A percentile compares a stretch with the other conserved stretches of the same genome.
Conservation (phyloP, 2,797 vertebrate species). For the Phrynocephalus vlangalii region DNA sequence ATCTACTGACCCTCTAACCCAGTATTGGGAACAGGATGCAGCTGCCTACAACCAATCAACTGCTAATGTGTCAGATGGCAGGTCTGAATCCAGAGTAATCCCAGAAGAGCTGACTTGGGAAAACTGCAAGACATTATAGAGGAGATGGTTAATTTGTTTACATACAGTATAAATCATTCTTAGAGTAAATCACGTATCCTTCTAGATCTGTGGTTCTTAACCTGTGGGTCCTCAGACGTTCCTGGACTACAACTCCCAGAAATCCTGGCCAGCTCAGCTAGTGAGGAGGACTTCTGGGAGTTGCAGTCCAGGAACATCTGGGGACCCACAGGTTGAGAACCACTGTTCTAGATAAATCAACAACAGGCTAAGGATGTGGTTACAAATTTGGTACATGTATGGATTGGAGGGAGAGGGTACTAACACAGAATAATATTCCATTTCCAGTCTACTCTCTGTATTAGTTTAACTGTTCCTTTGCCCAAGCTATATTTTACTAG, state of each 20-base stretch:
- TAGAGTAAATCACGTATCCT: not conserved
- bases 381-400: not conserved
- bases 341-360: not conserved
- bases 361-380: not conserved
- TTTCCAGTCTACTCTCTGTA: not conserved
- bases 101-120: slow-evolving; percentile 1
- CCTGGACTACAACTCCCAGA: too few relatives aligned
- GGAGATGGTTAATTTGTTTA: not conserved
- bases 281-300: too few relatives aligned
- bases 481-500: not conserved
- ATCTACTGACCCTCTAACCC: not conserved
- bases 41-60: slow-evolving; percentile 1
- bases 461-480: not conserved
- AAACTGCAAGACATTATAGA: not conserved
- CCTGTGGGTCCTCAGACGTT: too few relatives aligned
- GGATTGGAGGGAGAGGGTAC: not conserved
- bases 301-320: too few relatives aligned
- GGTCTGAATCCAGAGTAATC: slow-evolving; percentile 11
- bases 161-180: not conserved
- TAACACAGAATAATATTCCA: not conserved
- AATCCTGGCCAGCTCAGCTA: too few relatives aligned
- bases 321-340: too few relatives aligned
- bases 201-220: not conserved
- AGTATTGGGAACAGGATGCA: not conserved
- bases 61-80: not conserved